phyloP scores from a whole-genome alignment of 2,797 vertebrate species.

The Eulemur coronatus region DNA sequence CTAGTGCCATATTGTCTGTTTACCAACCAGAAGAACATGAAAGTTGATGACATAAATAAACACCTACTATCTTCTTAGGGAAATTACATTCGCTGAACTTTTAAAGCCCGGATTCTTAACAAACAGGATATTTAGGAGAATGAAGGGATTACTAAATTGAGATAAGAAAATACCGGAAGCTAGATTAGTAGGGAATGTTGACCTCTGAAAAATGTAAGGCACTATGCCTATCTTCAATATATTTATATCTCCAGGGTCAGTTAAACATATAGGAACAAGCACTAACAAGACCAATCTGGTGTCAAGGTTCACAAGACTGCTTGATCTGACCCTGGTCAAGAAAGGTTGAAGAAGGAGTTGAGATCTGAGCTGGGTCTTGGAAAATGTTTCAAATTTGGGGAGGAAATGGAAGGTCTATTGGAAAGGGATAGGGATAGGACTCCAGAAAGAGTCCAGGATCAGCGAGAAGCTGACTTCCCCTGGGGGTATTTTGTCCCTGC shows the following conservation, averaged over 20 bases:
- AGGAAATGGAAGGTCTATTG: neutral
- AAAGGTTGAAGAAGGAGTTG: neutral
- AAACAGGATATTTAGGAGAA: neutral
- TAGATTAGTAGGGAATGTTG: neutral
- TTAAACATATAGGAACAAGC: neutral
- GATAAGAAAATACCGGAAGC: neutral
- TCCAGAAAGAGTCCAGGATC: neutral
- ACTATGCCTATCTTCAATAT: neutral
- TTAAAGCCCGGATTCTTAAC: neutral
- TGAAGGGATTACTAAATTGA: neutral
- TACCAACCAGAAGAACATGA: neutral
- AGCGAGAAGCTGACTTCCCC: neutral
- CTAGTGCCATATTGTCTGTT: neutral
- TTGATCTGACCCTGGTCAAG: neutral
- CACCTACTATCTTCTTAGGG: neutral
- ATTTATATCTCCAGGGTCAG: neutral
- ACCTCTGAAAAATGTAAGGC: neutral
- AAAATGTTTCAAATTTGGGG: neutral
- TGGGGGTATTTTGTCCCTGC: fast-evolving
- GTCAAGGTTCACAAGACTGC: neutral
- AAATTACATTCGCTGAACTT: neutral
- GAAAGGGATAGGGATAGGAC: neutral
- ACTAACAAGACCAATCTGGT: neutral
- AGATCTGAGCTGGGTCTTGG: neutral
- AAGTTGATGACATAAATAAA: neutral